Conservation (phyloP, 1,140 invertebrate genomes). For the fruit fly (Drosophila melanogaster) region Release_6_plus_ISO1_MT NT_037436.4:10564001-10564500, state of each 20-base stretch:
- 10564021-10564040: slow-evolving; percentile 14
- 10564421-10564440: slow-evolving; percentile 67
- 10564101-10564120: slow-evolving; percentile 37
- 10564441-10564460: slow-evolving; percentile 49
- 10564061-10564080: slow-evolving; percentile 47
- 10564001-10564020: slow-evolving; percentile 46
- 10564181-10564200: slow-evolving; percentile 20
- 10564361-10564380: slow-evolving; percentile 60
- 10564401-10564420: slow-evolving; percentile 37
- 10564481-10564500: slow-evolving; percentile 73
- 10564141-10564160: slow-evolving; percentile 18
- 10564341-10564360: slow-evolving; percentile 67
- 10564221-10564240: slow-evolving; percentile 49
- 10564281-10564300: slow-evolving; percentile 54
- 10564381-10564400: slow-evolving; percentile 55
- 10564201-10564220: slow-evolving; percentile 55
- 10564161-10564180: slow-evolving; percentile 25
- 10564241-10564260: slow-evolving; percentile 47
- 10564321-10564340: slow-evolving; percentile 23
- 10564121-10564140: slow-evolving; percentile 38
- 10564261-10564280: slow-evolving; percentile 75
- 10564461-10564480: slow-evolving; percentile 61
- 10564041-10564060: slow-evolving; percentile 36
- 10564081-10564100: slow-evolving; percentile 72
- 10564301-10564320: slow-evolving; percentile 44